Percentiles rank a stretch among this genome's conserved stretches.
Conservation (phyloP, 2,888 invertebrate genomes). For the Protodeltote pygarga region DNA sequence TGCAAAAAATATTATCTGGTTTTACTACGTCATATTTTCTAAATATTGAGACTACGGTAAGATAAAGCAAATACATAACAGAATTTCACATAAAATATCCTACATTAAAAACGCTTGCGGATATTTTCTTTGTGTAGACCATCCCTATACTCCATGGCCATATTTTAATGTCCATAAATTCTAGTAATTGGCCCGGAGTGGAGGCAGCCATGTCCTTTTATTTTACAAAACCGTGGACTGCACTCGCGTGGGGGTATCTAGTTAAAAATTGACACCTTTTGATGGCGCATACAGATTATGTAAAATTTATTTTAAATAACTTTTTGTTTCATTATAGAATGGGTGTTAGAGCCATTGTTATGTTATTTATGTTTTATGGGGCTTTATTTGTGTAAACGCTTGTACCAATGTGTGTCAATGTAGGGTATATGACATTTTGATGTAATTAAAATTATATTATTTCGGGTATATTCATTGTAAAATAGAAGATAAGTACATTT, state of each 20-base stretch:
- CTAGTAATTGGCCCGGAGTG: slow-evolving; percentile 44
- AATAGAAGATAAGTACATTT: too few relatives aligned
- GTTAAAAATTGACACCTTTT: slow-evolving; percentile 26
- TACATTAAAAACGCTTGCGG: background rate
- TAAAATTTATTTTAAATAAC: slow-evolving; percentile 20
- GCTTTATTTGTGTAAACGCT: slow-evolving; percentile 4
- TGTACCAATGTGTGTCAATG: too few relatives aligned
- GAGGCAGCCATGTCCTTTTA: slow-evolving; percentile 34
- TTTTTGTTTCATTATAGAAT: slow-evolving; percentile 31
- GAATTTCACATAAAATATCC: background rate
- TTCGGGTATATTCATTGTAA: too few relatives aligned
- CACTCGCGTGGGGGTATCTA: slow-evolving; percentile 2
- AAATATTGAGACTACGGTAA: background rate
- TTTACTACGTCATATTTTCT: too few relatives aligned
- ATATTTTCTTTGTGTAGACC: slow-evolving; percentile 3
- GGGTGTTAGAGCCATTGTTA: slow-evolving; percentile 11
- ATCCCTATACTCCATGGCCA: slow-evolving; percentile 37
- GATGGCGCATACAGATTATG: slow-evolving; percentile 30
- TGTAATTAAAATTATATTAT: too few relatives aligned
- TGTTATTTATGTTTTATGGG: slow-evolving; percentile 11
- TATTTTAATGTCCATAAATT: slow-evolving; percentile 54
- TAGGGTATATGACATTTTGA: too few relatives aligned
- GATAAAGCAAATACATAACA: background rate
- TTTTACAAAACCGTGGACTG: slow-evolving; percentile 20
- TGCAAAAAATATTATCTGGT: too few relatives aligned